Base-by-base conservation (phyloP, 2,797 vertebrate genomes). In the Ficedula albicollis region DNA sequence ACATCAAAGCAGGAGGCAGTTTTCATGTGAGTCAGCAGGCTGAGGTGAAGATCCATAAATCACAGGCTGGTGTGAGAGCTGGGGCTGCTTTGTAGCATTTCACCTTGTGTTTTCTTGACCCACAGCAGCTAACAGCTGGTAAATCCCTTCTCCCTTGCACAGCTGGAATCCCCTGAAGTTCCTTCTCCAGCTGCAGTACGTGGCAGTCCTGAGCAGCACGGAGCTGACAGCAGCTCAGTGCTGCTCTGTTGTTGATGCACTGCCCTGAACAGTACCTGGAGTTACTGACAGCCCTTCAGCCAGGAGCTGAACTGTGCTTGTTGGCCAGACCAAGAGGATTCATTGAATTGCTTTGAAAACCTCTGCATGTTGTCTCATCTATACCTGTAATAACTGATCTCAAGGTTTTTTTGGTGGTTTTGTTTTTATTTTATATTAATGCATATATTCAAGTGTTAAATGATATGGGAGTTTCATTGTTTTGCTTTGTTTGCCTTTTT, bases 381-480 rank as follows among this genome's bases (percentile, higher is more conserved):
- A 1, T 44, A 63, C 3, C 26, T 59, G 5, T 69, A 59, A 49
- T 39, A 80, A 69, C 15, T 78, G 22, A 19, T 68, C 11, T 41
- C 29, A 63, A 30, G 9, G 12, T 38, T 38, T 38, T 38, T 38
- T 2, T 36, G 55, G 15, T 20, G 14, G 34, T 29, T 29, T 44
- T 25, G 22, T 9, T 12, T 4, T 60, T 23, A 38, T n/a, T 38
- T 20, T 8, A 11, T 27, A n/a, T 36, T 49, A 19, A 56, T 80
- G 10, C 13, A 2, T 49, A 12, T 68, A 26, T 74, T 52, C 48
- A 54, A 46, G 14, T 52, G 36, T 29, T 13, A 56, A 22, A 14
- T 66, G 3, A 29, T 51, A 18, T 3, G 4, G 5, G 25, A 3
- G 15, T 27, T 63, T 13, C 0, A 0, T 78, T 56, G 26, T 22